Evolutionary conservation across 2,113 vertebrate genomes (phyloP).

Genomic region (Solea senegalensis): DNA sequence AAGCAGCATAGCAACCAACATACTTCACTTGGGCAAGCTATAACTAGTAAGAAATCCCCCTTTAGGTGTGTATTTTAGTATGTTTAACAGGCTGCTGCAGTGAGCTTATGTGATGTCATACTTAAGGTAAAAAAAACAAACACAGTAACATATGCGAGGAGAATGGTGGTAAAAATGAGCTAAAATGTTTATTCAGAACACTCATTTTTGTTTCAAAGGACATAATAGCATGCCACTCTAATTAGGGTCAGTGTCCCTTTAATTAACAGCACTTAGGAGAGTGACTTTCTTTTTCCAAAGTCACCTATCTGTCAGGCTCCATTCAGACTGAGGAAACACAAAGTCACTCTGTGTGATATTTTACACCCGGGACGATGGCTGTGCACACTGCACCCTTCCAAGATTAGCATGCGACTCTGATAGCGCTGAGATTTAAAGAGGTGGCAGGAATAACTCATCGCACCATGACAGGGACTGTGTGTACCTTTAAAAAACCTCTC

Average conservation of each 20-base stretch:
- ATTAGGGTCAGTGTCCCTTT: slow-evolving; percentile 57
- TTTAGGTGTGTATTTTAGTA: slow-evolving; percentile 34
- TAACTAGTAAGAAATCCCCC: slow-evolving; percentile 45
- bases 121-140: slow-evolving; percentile 8
- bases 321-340: slow-evolving; percentile 63
- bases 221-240: slow-evolving; percentile 32
- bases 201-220: slow-evolving; percentile 35
- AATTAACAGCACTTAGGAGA: slow-evolving; percentile 49
- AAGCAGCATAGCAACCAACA: slow-evolving; percentile 78
- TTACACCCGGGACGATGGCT: slow-evolving; percentile 53
- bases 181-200: slow-evolving; percentile 16
- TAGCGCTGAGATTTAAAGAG: slow-evolving; percentile 57
- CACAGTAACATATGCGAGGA: not conserved
- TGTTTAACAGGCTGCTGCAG: slow-evolving; percentile 21
- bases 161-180: not conserved
- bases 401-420: slow-evolving; percentile 69
- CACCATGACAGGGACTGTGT: slow-evolving; percentile 48
- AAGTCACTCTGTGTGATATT: slow-evolving; percentile 68
- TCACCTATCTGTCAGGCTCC: slow-evolving; percentile 54
- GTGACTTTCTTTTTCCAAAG: slow-evolving; percentile 25
- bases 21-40: slow-evolving; percentile 52
- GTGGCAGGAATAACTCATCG: slow-evolving; percentile 69
- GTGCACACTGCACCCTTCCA: slow-evolving; percentile 52
- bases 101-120: slow-evolving; percentile 36
- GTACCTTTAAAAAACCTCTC: slow-evolving; percentile 37